Percentiles rank a stretch among this genome's conserved stretches.
Conservation (phyloP, 1,140 invertebrate species). For the Drosophila sturtevanti region DNA sequence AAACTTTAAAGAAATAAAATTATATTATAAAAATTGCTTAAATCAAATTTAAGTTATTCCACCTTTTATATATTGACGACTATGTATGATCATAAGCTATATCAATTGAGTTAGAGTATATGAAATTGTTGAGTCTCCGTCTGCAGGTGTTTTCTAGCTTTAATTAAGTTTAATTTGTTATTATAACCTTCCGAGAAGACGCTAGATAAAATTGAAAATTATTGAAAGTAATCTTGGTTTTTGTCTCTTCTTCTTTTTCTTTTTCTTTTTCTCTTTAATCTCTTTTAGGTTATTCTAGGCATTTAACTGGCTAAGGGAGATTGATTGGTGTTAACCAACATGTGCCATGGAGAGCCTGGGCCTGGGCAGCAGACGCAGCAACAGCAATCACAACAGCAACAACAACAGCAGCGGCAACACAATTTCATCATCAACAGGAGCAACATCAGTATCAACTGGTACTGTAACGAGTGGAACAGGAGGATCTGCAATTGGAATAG, state of each 20-base stretch:
- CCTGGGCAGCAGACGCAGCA: slow-evolving; percentile 74
- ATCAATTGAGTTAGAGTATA: no score
- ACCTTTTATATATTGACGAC: no score
- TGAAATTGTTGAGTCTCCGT: no score
- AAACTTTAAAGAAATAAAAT: no score
- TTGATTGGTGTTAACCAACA: slow-evolving; percentile 53
- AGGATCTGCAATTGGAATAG: neutral
- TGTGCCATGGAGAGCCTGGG: slow-evolving; percentile 82
- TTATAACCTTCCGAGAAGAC: neutral
- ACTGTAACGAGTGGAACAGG: slow-evolving; percentile 18
- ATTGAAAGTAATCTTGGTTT: neutral
- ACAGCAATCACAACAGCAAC: slow-evolving; percentile 35
- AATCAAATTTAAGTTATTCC: no score
- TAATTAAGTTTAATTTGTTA: neutral
- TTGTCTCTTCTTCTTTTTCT: slow-evolving; percentile 8
- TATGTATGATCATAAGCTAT: no score
- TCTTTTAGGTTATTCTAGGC: slow-evolving; percentile 39
- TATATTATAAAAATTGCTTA: no score
- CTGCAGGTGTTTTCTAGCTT: no score
- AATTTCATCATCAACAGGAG: neutral
- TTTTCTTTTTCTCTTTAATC: no score
- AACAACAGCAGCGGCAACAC: slow-evolving; percentile 27
- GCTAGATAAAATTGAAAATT: neutral
- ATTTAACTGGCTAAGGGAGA: slow-evolving; percentile 5
- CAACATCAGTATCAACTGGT: slow-evolving; percentile 31